Base-by-base conservation (phyloP, 2,113 vertebrate species). In the Cinclus cinclus region DNA sequence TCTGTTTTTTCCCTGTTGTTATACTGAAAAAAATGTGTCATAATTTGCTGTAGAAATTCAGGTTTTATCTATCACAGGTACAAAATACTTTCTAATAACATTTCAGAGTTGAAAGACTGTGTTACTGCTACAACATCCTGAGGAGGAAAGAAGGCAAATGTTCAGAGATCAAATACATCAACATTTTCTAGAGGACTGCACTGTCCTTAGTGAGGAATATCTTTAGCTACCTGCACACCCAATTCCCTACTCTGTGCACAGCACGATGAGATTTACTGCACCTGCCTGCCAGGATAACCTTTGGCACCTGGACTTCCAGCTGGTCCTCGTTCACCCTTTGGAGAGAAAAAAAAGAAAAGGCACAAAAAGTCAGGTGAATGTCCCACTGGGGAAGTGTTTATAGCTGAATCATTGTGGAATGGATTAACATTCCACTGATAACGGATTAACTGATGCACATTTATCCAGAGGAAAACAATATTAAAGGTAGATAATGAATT, bases 261-360 rank as follows among this genome's bases (percentile, higher is more conserved):
- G 98, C 98, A 99, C 97, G 96, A 98, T 98, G 99, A 98, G 98
- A 99, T 99, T 99, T 99, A 99, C 99, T 99, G 99, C 99, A 99
- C 99, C 99, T 99, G 99, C 99, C 99, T 99, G 99, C 99, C 99
- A 99, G 99, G 99, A 99, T 99, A 99, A 99, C 99, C 99, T 99
- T 99, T 99, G 99, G 99, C 99, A 98, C 99, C 99, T 95, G 98
- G 98, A 90, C 98, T 99, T 97, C 99, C 99, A 42, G 98, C 97
- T 64, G 98, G 98, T 98, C 99, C 99, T 69, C 94, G 98, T 82
- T 98, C 98, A 25, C 99, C 99, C 99, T 99, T 98, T 50, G 98
- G 94, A 89, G 85, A 95, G n/a, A 92, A 90, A 53, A 39, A 86
- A 81, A 53, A 97, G 92, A 81, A 27, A 96, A 96, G 15, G 37